Conservation (phyloP, 2,888 invertebrate species). For the Plusia festucae region DNA sequence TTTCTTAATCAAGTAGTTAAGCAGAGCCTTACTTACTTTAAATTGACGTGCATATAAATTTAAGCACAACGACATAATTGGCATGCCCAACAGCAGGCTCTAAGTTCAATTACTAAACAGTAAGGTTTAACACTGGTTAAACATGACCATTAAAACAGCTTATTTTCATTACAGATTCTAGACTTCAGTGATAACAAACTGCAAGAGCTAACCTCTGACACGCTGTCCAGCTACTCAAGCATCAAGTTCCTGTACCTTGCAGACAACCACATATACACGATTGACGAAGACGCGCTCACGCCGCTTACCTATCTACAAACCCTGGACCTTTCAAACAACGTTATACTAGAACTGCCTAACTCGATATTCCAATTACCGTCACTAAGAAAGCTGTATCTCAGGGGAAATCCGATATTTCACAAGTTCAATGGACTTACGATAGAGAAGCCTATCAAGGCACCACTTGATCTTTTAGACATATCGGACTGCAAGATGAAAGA, state of each 20-base stretch:
- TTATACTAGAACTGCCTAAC: conserved; percentile 84
- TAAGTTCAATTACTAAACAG: not conserved
- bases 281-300: conserved; percentile 88
- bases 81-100: not conserved
- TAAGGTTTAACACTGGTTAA: too few species aligned
- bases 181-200: conserved; percentile 89
- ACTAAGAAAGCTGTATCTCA: conserved; percentile 90
- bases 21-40: too few species aligned
- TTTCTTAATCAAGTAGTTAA: too few species aligned
- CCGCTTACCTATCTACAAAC: conserved; percentile 85
- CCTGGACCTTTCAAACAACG: conserved; percentile 89
- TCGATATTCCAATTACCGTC: conserved; percentile 88
- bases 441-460: conserved; percentile 88
- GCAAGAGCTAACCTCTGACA: conserved; percentile 83
- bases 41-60: too few species aligned
- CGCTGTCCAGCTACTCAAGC: conserved; percentile 85
- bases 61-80: too few species aligned
- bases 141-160: too few species aligned
- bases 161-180: conserved; percentile 84
- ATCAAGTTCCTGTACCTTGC: conserved; percentile 88
- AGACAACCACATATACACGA: conserved; percentile 89
- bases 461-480: conserved; percentile 89
- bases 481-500: conserved; percentile 89
- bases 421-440: conserved; percentile 75
- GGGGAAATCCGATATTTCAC: conserved; percentile 85